phyloP scores from a whole-genome alignment of 2,797 vertebrate genomes.

The Uromys caudimaculatus region DNA sequence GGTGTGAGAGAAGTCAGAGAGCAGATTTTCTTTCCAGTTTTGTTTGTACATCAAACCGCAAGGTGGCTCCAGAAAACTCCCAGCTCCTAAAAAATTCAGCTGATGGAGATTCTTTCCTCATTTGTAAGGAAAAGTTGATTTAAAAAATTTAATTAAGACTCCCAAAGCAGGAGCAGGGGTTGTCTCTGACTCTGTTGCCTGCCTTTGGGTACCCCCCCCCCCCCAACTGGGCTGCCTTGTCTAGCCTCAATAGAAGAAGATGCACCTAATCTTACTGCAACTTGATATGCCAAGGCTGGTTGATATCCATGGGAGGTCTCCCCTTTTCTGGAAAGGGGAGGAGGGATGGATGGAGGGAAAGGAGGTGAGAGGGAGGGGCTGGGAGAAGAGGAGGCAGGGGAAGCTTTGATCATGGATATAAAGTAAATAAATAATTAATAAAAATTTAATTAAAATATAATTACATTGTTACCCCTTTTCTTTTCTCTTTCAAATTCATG shows the following conservation, averaged over 20 bases:
- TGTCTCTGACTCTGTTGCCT: background rate
- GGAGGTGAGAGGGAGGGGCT: background rate
- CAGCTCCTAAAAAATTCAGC: background rate
- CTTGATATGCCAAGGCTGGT: background rate
- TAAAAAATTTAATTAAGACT: background rate
- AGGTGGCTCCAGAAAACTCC: background rate
- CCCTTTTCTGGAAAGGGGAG: background rate
- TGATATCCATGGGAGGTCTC: background rate
- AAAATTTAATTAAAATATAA: background rate
- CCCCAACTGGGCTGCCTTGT: background rate
- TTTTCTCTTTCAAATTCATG: background rate
- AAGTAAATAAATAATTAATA: background rate
- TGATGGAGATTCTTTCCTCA: background rate
- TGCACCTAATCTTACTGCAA: background rate
- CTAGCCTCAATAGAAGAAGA: background rate
- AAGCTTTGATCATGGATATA: background rate
- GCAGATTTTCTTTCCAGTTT: background rate
- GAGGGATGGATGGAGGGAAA: background rate
- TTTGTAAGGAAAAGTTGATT: background rate
- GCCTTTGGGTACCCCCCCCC: background rate
- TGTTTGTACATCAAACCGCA: too few relatives aligned
- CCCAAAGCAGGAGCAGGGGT: background rate
- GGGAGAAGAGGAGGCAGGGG: background rate
- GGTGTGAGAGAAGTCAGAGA: accelerated
- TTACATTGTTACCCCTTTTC: background rate